A percentile compares a stretch with the other conserved stretches of the same genome.
Conservation (phyloP, 2,888 invertebrate genomes). For the Chydorus sphaericus region DNA sequence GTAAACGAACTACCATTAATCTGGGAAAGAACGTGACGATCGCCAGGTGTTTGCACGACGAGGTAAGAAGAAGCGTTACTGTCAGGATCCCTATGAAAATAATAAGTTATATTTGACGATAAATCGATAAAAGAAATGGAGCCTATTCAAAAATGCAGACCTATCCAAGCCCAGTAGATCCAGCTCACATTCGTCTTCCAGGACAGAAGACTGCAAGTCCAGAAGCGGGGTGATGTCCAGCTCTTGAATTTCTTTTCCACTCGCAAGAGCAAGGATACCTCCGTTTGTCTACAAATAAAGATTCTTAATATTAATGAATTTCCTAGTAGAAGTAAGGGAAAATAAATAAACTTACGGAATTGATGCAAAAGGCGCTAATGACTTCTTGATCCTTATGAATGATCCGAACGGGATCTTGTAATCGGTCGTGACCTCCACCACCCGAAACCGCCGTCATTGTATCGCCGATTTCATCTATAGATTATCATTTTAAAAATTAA, state of each 20-base stretch:
- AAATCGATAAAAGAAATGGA: slow-evolving; percentile 2
- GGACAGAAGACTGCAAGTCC: slow-evolving; percentile 74
- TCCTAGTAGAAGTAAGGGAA: slow-evolving; percentile 3
- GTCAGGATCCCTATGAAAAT: slow-evolving; percentile 44
- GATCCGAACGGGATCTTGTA: slow-evolving; percentile 75
- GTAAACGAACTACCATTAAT: neutral
- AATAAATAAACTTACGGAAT: slow-evolving; percentile 46
- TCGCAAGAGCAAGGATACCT: slow-evolving; percentile 78
- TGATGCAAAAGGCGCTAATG: slow-evolving; percentile 91
- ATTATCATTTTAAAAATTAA: neutral
- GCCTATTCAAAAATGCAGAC: slow-evolving; percentile 13
- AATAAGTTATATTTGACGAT: slow-evolving; percentile 1
- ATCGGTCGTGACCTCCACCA: slow-evolving; percentile 27
- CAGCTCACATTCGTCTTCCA: slow-evolving; percentile 93
- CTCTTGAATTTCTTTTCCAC: slow-evolving; percentile 92
- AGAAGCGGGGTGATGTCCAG: slow-evolving; percentile 85
- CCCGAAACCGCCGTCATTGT: slow-evolving; percentile 10
- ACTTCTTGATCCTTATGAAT: slow-evolving; percentile 98
- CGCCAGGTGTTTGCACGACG: slow-evolving; percentile 63
- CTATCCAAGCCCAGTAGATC: slow-evolving; percentile 53
- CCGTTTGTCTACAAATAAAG: slow-evolving; percentile 44
- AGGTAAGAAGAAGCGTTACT: slow-evolving; percentile 66
- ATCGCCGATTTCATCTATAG: slow-evolving; percentile 9
- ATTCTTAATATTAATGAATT: slow-evolving; percentile 12
- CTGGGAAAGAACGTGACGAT: slow-evolving; percentile 24